Evolutionary conservation across 2,888 invertebrate species (phyloP).

Genomic region (Drosophila rellima): DNA sequence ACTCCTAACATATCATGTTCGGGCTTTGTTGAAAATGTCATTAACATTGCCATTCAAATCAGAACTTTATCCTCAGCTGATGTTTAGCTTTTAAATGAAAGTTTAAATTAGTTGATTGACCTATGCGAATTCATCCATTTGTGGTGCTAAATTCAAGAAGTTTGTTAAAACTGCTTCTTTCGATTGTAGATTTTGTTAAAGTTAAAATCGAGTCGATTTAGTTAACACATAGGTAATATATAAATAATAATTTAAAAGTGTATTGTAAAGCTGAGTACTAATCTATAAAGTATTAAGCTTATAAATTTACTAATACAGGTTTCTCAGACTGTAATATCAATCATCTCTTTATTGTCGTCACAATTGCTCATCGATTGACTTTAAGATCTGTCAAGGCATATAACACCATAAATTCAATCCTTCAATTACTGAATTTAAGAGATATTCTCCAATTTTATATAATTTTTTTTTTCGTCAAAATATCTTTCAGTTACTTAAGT

Average conservation of each 20-base stretch:
- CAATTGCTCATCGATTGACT: no score
- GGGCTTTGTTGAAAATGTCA: slow-evolving; percentile 10
- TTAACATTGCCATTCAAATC: slow-evolving; percentile 19
- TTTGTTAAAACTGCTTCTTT: neutral
- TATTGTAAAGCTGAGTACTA: no score
- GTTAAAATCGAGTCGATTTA: neutral
- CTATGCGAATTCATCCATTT: neutral
- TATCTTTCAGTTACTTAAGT: no score
- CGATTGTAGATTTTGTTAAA: neutral
- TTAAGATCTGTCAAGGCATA: no score
- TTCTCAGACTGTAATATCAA: no score
- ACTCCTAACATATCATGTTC: slow-evolving; percentile 11
- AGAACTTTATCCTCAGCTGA: slow-evolving; percentile 15
- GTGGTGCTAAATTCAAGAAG: neutral
- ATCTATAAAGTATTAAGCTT: no score
- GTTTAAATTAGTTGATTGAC: neutral
- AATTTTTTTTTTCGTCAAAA: no score
- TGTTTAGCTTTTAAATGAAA: slow-evolving; percentile 9
- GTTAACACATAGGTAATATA: neutral
- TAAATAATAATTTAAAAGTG: neutral
- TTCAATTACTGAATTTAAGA: no score
- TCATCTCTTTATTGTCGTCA: no score
- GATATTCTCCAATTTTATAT: no score
- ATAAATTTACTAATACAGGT: no score
- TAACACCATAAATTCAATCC: no score